A percentile compares a stretch with the other conserved stretches of the same genome.
phyloP scores from a whole-genome alignment of 1,140 invertebrate species.

The Bombus consobrinus region DNA sequence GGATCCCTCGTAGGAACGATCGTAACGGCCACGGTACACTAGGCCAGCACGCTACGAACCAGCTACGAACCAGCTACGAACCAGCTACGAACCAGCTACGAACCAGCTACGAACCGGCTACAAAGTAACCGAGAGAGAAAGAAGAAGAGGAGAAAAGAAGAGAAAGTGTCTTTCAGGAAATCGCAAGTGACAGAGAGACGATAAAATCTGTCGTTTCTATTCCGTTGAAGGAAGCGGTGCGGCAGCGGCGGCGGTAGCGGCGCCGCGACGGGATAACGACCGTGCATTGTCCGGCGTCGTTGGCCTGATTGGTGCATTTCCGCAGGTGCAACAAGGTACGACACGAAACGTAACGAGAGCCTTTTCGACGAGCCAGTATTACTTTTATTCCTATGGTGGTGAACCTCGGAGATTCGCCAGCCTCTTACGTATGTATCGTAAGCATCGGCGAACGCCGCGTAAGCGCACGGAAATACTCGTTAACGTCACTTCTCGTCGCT shows the following conservation, averaged over 20 bases:
- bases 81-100: not conserved
- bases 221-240: constrained; percentile 9
- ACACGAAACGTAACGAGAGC: constrained; percentile 64
- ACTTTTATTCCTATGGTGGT: constrained; percentile 38
- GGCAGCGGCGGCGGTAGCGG: not conserved
- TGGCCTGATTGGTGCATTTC: constrained; percentile 52
- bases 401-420: constrained; percentile 24
- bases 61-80: not conserved
- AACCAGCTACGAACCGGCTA: not conserved
- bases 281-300: constrained; percentile 43
- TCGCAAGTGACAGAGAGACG: constrained; percentile 38
- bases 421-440: constrained; percentile 59
- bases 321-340: constrained; percentile 44
- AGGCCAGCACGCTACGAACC: not conserved
- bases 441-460: constrained; percentile 47
- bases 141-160: not conserved
- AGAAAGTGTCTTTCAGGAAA: constrained; percentile 37
- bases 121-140: not conserved
- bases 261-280: constrained; percentile 58
- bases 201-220: constrained; percentile 61
- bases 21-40: not conserved
- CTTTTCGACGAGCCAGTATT: constrained; percentile 57
- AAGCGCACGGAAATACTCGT: constrained; percentile 60
- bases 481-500: constrained; percentile 60
- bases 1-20: not conserved